Evolutionary conservation across 2,888 invertebrate genomes (phyloP), one percentile per base, ranked within the genome.

Genomic region (Tribolium freemani): DNA sequence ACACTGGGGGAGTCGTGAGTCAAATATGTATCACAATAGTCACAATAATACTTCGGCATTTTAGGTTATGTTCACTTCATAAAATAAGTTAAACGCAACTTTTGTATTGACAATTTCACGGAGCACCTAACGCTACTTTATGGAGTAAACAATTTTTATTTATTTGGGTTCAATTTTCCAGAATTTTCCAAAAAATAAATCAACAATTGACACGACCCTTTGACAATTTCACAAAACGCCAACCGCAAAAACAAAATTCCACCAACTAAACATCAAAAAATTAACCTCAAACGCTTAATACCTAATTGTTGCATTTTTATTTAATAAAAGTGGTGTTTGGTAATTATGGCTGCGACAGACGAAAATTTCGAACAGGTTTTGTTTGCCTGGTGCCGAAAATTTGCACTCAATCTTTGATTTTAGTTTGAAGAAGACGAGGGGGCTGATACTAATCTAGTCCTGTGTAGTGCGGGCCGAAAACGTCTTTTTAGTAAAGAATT

Each of bases 1-100:
- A 99, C 99, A 75, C 99, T 99, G 0, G 99, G 99, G 77, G 98
- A 98, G 86, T 98, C 98, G 86, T 98, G 98, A 0, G 99, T 99
- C 78, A 99, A 88, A 87, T 98, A 99, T 0, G 99, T 99, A 85
- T 99, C 99, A 87, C 99, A 99, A 86, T 99, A 99, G 88, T 99
- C 99, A 88, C 99, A 99, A 85, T 99, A 99, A 87, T 99, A 99
- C 87, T 98, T 99, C 2, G 95, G 95, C 95, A 96, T 73, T 73
- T 54, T 72, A 68, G 68, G 68, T 68, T 68, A 72, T 63, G 70
- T 58, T 53, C 3, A 38, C 38, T 16, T 48, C 11, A 48, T 1
- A 48, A 1, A 16, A 2, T 45, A 1, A 45, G 16, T 6, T 45
- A 26, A 26, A 26, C 0, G 26, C 26, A 3, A 26, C 3, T 26